Conservation (phyloP, 2,888 invertebrate species). For the Phrixothrix hirtus region DNA sequence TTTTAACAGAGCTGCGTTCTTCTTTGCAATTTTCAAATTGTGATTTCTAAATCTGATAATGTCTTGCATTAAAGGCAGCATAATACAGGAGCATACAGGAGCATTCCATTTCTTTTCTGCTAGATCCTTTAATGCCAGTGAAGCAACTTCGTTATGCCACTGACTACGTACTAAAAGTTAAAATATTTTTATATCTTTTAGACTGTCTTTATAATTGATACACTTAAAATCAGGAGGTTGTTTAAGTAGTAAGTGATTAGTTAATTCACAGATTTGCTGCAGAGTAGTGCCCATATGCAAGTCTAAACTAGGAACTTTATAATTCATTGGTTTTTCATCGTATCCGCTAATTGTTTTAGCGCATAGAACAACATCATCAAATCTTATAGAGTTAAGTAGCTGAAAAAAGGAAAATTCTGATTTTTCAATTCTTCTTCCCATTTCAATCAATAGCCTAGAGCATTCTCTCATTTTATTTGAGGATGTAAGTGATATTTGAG, state of each 20-base stretch:
- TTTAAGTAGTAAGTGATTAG: conserved; percentile 3
- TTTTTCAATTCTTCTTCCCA: neutral
- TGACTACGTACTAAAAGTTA: conserved; percentile 11
- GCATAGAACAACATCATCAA: conserved; percentile 3
- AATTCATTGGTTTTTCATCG: conserved; percentile 7
- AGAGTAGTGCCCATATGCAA: conserved; percentile 14
- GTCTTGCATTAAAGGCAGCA: conserved; percentile 20
- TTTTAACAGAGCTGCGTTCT: conserved; percentile 6
- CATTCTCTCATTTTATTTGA: conserved; percentile 21
- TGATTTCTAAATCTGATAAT: conserved; percentile 22
- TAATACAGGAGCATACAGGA: too few relatives aligned
- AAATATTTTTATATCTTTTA: conserved; percentile 21
- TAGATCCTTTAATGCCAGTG: conserved; percentile 25
- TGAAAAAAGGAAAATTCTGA: conserved; percentile 2
- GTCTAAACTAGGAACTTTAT: conserved; percentile 12
- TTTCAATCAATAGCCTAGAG: too few relatives aligned
- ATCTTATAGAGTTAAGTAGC: conserved; percentile 1
- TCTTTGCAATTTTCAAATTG: conserved; percentile 2
- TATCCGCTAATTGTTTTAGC: conserved; percentile 13
- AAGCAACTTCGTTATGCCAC: conserved; percentile 17
- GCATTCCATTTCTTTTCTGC: conserved; percentile 23
- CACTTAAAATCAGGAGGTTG: conserved; percentile 5
- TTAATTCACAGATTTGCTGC: conserved; percentile 10
- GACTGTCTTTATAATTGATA: conserved; percentile 5
- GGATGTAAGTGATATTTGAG: too few relatives aligned